Evolutionary conservation across 37 sponge, comb jelly and placozoan genomes (phyloP), one percentile per base, ranked within the genome.

Genomic region (Aphrocallistes beatrix): DNA sequence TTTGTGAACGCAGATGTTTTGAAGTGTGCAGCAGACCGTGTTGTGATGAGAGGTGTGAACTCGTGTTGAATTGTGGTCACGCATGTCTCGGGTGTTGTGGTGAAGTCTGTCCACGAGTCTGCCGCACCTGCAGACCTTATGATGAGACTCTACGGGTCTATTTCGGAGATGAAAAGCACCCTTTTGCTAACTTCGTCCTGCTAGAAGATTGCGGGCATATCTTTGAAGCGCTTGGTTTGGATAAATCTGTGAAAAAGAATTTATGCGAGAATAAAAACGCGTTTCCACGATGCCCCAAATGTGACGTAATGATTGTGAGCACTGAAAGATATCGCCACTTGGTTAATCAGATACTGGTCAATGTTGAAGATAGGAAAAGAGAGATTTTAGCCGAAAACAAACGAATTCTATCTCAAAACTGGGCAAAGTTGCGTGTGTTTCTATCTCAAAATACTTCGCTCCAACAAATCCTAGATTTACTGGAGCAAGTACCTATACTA

Each of bases 11-110:
- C 36, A 83, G 30, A 48, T 94, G 95, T 92, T 91, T 89, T 39
- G 90, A 92, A 81, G 23, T 45, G 21, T 94, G 95, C 50, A 75
- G 91, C 82, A 89, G 93, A 30, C 91, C 88, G 10, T 82, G 84
- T 37, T 95, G 95, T 86, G 34, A 93, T 38, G 36, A 37, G 16
- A 85, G 89, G 0, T 93, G 93, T 38, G 19, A 0, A 17, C 75
- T 88, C 81, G 1, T 23, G 16, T 37, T 94, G 42, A 86, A 81
- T 37, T 95, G 95, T 89, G 84, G 86, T 6, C 95, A 95, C 37
- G 87, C 45, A 0, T 95, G 95, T 51, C 93, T 95, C 88, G 95
- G 95, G 0, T 85, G 93, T 0, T 95, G 95, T 91, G 95, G 95
- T n/a, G 95, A 95, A 49, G 39, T 51, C 9, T 95, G 95, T 38